phyloP scores from a whole-genome alignment of 2,888 invertebrate genomes.

The Ganaspis brasiliensis region DNA sequence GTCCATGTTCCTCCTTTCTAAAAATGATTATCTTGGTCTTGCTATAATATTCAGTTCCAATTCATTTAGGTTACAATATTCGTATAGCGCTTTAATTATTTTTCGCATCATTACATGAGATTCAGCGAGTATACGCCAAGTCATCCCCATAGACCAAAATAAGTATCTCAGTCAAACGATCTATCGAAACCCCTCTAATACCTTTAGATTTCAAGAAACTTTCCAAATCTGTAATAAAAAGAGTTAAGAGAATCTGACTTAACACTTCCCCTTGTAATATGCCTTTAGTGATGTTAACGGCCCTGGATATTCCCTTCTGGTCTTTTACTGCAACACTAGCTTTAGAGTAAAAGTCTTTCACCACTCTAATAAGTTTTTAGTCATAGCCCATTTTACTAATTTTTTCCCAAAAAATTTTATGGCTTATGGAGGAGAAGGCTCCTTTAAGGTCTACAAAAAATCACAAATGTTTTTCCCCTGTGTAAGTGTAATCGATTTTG shows the following conservation, averaged over 20 bases:
- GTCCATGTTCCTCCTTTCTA: too few species aligned
- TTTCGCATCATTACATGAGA: too few species aligned
- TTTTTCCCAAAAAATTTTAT: slow-evolving; percentile 15
- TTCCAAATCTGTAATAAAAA: slow-evolving; percentile 28
- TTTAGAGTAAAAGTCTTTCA: too few species aligned
- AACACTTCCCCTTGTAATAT: slow-evolving; percentile 14
- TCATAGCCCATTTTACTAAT: not conserved
- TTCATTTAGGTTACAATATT: too few species aligned
- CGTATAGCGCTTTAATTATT: too few species aligned
- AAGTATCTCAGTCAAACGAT: slow-evolving; percentile 16
- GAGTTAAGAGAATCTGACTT: slow-evolving; percentile 1
- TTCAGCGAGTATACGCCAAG: not conserved
- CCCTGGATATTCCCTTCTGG: not conserved
- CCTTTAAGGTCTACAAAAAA: slow-evolving; percentile 10
- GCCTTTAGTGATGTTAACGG: not conserved
- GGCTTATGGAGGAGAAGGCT: slow-evolving; percentile 11
- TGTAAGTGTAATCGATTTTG: not conserved
- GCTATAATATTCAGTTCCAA: too few species aligned
- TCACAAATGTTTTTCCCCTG: not conserved
- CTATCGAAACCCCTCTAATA: slow-evolving; percentile 15
- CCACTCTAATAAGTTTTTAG: not conserved
- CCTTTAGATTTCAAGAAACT: slow-evolving; percentile 10
- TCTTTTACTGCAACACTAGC: not conserved
- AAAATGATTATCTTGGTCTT: too few species aligned
- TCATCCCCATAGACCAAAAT: slow-evolving; percentile 38